Evolutionary conservation across 1,140 invertebrate species (phyloP), one percentile per base, ranked within the genome.

Genomic region (Zophobas atratus): DNA sequence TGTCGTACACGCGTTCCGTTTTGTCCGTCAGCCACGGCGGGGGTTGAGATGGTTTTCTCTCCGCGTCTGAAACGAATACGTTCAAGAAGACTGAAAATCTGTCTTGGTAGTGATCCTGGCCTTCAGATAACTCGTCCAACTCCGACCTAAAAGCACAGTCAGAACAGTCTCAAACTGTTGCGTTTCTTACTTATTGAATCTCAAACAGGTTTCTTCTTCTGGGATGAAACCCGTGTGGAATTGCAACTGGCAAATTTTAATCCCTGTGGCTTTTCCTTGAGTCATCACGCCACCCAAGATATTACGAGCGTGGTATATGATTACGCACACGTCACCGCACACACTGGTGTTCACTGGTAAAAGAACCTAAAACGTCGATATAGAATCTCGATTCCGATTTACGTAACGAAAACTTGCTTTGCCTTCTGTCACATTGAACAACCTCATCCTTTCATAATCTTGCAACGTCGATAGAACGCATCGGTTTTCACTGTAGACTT

Each of bases 401-500:
- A 1, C 20, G 32, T 57, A 63, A 53, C 33, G n/a, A 88, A 73
- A 20, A 70, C 81, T 85, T 80, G 93, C 92, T 86, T 95, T 95
- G 49, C 93, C 93, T 81, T 95, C 93, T 77, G 91, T 90, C 75
- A 94, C 91, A 76, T 92, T 91, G 82, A 92, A 95, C n/a, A 95
- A 84, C 80, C 92, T 92, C 90, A 98, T 94, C 83, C 92, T 92
- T 80, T 98, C 97, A 85, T 98, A 99, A 76, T 97, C 96, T 81
- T 95, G 92, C 70, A 93, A 84, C 0, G 96, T 97, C 0, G 94
- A 93, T 6, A 97, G 90, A 6, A 98, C 87, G 84, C 95, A 89
- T 55, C 95, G 92, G 77, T 97, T 96, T 82, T 96, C 96, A 82
- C 95, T 94, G 85, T 94, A 98, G 43, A 99, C 91, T 88, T 99